Conservation (phyloP, 1,140 invertebrate genomes). For the Melanaphis sacchari region DNA sequence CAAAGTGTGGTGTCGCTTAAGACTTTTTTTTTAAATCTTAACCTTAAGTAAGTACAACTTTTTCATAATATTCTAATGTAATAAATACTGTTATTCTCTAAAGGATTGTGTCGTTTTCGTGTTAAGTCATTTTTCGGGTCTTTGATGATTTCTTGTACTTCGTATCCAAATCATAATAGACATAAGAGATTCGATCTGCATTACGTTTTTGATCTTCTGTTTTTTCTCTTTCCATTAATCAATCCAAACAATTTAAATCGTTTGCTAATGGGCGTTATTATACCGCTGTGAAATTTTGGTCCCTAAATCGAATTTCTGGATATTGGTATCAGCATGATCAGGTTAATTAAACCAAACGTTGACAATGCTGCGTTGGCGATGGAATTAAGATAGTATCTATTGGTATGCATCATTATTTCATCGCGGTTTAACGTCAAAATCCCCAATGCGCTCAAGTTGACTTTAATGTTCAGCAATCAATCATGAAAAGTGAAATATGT, state of each 20-base stretch:
- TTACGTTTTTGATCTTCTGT: background rate
- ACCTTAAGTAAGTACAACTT: constrained; percentile 33
- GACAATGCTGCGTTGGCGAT: background rate
- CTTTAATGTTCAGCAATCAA: background rate
- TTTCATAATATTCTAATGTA: background rate
- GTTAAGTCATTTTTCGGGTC: background rate
- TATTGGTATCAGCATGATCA: background rate
- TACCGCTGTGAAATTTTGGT: too few relatives aligned
- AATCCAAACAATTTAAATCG: background rate
- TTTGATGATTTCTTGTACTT: background rate
- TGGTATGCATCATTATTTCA: background rate
- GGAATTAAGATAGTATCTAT: background rate
- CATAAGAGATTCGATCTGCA: too few relatives aligned
- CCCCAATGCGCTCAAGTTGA: background rate
- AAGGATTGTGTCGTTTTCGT: background rate
- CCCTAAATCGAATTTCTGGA: too few relatives aligned
- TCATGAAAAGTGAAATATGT: background rate
- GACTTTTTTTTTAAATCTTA: background rate
- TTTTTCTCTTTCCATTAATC: background rate
- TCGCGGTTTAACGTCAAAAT: background rate
- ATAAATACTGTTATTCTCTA: background rate
- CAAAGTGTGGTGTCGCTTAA: background rate
- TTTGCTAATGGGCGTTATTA: too few relatives aligned
- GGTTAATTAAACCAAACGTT: background rate
- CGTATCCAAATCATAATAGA: background rate